Conservation (phyloP, 2,797 vertebrate species). For the Zalophus californianus region DNA sequence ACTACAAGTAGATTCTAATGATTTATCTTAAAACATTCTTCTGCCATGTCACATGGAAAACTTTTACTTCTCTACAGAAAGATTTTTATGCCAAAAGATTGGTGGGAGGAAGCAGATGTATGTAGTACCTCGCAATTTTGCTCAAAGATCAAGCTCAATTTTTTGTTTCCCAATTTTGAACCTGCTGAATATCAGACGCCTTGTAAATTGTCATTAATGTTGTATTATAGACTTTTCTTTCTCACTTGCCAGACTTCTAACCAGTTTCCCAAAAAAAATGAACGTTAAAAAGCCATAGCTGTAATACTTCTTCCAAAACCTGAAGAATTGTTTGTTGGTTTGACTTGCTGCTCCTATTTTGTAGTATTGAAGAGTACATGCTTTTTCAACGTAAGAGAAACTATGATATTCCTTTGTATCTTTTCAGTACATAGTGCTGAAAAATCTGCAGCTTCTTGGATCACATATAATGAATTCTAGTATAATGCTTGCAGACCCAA, state of each 20-base stretch:
- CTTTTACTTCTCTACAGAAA: constrained; percentile 64
- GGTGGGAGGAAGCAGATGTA: not conserved
- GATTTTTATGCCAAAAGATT: constrained; percentile 40
- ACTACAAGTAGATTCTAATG: not conserved
- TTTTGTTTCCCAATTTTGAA: constrained; percentile 41
- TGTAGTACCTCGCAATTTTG: constrained; percentile 57
- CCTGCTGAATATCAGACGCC: constrained; percentile 35
- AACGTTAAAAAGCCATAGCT: constrained; percentile 84
- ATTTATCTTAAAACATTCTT: constrained; percentile 55
- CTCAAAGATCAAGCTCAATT: constrained; percentile 49
- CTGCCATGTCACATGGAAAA: constrained; percentile 45
- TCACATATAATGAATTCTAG: constrained; percentile 78
- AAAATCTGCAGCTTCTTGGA: constrained; percentile 71
- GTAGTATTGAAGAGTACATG: constrained; percentile 56
- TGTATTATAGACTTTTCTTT: constrained; percentile 56
- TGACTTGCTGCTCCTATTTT: constrained; percentile 65
- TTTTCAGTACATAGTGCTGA: constrained; percentile 75
- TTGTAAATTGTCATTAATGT: constrained; percentile 58
- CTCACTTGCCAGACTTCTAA: constrained; percentile 66
- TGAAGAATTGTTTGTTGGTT: constrained; percentile 61
- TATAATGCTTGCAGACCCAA: constrained; percentile 83
- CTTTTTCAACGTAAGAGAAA: constrained; percentile 78
- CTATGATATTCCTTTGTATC: constrained; percentile 74
- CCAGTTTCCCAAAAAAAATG: not conserved
- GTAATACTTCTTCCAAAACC: constrained; percentile 64